Evolutionary conservation across 1,140 invertebrate genomes (phyloP).

Genomic region (Paraescarpia echinospica): DNA sequence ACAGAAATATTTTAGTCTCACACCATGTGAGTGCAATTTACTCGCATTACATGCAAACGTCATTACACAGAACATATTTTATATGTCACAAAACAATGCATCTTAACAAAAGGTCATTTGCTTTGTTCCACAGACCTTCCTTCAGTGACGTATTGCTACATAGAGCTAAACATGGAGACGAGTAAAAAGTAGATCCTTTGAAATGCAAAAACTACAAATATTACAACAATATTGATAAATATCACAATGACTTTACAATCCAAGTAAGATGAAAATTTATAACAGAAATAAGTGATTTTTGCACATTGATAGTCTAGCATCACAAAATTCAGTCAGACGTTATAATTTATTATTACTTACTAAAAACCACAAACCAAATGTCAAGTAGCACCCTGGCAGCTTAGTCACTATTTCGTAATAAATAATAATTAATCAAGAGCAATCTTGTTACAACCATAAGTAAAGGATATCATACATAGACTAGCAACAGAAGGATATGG

Average conservation of each 20-base stretch:
- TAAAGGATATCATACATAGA: too few species aligned
- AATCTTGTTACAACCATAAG: too few species aligned
- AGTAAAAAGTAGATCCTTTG: background rate
- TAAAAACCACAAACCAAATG: background rate
- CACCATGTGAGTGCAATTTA: background rate
- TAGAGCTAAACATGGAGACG: background rate
- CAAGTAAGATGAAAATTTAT: background rate
- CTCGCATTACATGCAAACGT: background rate
- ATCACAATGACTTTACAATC: background rate
- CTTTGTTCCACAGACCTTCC: background rate
- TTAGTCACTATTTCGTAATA: too few species aligned
- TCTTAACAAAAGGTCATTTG: background rate
- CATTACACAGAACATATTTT: background rate
- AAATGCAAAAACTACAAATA: background rate
- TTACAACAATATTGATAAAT: background rate
- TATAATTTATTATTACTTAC: background rate
- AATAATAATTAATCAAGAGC: too few species aligned
- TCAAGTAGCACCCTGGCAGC: background rate
- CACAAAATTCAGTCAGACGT: background rate
- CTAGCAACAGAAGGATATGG: background rate
- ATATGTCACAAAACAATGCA: background rate
- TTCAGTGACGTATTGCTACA: background rate
- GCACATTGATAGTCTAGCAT: background rate
- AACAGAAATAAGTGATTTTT: background rate
- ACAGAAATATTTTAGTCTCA: background rate